Percentiles rank a stretch among this genome's conserved stretches.
Conservation (phyloP, 2,888 invertebrate genomes). For the Cerceris ruficornis region DNA sequence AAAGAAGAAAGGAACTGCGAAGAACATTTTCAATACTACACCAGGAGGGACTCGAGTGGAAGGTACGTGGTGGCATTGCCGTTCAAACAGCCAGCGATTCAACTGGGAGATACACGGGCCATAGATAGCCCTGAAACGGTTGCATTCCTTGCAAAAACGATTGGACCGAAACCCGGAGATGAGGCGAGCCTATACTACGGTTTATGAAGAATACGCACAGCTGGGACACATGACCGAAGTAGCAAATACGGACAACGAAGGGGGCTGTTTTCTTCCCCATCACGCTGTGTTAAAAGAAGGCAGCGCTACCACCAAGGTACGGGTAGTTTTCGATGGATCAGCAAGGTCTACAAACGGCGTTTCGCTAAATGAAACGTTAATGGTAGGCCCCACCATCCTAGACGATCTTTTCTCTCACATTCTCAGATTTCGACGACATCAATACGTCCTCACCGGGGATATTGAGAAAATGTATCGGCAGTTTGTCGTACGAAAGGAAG, state of each 20-base stretch:
- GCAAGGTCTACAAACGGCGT: not conserved
- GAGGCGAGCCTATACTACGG: not conserved
- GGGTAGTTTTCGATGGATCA: conserved; percentile 31
- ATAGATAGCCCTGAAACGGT: conserved; percentile 27
- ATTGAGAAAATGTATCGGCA: conserved; percentile 28
- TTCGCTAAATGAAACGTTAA: conserved; percentile 1
- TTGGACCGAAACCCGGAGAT: not conserved
- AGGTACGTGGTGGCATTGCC: too few relatives aligned
- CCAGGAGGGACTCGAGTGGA: too few relatives aligned
- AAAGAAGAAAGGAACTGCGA: too few relatives aligned
- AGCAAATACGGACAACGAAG: not conserved
- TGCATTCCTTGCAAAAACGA: not conserved
- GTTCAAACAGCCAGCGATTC: too few relatives aligned
- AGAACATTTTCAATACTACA: too few relatives aligned
- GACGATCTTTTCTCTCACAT: conserved; percentile 4
- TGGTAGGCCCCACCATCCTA: conserved; percentile 18
- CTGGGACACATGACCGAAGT: conserved; percentile 8
- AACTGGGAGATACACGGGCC: too few relatives aligned
- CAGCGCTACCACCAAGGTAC: conserved; percentile 18
- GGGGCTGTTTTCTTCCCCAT: conserved; percentile 26
- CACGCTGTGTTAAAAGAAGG: conserved; percentile 25
- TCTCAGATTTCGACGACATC: not conserved
- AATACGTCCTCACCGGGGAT: conserved; percentile 18
- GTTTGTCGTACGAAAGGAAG: not conserved
- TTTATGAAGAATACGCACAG: conserved; percentile 7